Percentiles rank a stretch among this genome's conserved stretches.
Evolutionary conservation across 2,113 vertebrate species (phyloP).

Genomic region (Mormyrus lacerda): DNA sequence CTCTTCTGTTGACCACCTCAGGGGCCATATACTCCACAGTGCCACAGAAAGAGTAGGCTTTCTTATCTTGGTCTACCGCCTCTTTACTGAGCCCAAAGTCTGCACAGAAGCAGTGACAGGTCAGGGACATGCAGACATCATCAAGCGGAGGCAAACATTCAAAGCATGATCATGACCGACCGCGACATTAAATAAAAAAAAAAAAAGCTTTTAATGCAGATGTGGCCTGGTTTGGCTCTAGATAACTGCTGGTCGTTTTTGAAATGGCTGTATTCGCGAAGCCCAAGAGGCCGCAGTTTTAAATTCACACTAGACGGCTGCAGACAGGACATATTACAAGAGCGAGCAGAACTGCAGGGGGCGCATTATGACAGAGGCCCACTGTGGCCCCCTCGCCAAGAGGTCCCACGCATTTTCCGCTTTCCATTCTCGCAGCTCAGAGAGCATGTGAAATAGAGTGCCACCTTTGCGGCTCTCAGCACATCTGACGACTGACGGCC

Average conservation of each 20-base stretch:
- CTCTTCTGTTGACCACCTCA: constrained; percentile 95
- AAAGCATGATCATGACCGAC: not conserved
- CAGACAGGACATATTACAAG: not conserved
- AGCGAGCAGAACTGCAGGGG: not conserved
- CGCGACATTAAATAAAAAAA: not conserved
- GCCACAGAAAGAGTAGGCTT: constrained; percentile 98
- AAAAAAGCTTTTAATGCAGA: not conserved
- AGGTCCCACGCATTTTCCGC: not conserved
- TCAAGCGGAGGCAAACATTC: not conserved
- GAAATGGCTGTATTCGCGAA: not conserved
- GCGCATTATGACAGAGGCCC: not conserved
- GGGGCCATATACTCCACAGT: constrained; percentile 99
- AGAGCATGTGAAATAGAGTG: not conserved
- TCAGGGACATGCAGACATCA: constrained; percentile 12
- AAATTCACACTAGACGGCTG: not conserved
- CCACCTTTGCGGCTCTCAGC: not conserved
- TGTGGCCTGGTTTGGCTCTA: not conserved
- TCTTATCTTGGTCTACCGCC: constrained; percentile 96
- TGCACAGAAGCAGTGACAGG: constrained; percentile 54
- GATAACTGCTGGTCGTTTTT: not conserved
- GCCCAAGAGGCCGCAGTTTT: not conserved
- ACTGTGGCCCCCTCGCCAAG: not conserved
- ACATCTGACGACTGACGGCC: not conserved
- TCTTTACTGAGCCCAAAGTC: constrained; percentile 99
- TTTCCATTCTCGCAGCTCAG: not conserved